A percentile compares a stretch with the other conserved stretches of the same genome.
Evolutionary conservation across 2,113 vertebrate genomes (phyloP).

Genomic region (Atlantisia rogersi): DNA sequence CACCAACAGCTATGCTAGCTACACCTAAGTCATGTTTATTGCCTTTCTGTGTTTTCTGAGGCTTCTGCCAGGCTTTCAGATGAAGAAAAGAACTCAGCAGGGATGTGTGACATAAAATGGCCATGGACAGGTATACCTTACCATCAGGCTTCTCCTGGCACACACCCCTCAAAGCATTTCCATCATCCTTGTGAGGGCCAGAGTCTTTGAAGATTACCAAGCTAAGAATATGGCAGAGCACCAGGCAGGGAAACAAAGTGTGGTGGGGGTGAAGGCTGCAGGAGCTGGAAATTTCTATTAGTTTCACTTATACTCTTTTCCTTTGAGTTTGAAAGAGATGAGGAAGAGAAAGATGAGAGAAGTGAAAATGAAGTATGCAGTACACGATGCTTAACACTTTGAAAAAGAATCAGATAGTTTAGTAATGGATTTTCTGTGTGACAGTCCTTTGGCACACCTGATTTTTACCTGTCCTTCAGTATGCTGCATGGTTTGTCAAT

Average conservation of each 20-base stretch:
- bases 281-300: neutral
- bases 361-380: neutral
- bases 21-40: neutral
- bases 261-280: neutral
- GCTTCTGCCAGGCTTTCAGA: neutral
- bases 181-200: neutral
- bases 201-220: neutral
- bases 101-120: neutral
- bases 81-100: neutral
- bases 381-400: neutral
- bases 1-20: neutral
- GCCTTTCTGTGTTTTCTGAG: neutral
- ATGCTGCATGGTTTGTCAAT: neutral
- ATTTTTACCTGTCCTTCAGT: neutral
- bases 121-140: neutral
- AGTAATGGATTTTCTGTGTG: slow-evolving; percentile 18
- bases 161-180: neutral
- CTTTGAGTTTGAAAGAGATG: neutral
- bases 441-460: neutral
- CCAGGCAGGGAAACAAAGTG: neutral
- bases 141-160: neutral
- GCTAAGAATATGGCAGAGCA: neutral
- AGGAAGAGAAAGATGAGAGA: neutral
- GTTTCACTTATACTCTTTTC: neutral
- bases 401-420: neutral